Percentiles rank a stretch among this genome's conserved stretches.
Evolutionary conservation across 2,113 vertebrate genomes (phyloP).

Genomic region (Podarcis cretensis): DNA sequence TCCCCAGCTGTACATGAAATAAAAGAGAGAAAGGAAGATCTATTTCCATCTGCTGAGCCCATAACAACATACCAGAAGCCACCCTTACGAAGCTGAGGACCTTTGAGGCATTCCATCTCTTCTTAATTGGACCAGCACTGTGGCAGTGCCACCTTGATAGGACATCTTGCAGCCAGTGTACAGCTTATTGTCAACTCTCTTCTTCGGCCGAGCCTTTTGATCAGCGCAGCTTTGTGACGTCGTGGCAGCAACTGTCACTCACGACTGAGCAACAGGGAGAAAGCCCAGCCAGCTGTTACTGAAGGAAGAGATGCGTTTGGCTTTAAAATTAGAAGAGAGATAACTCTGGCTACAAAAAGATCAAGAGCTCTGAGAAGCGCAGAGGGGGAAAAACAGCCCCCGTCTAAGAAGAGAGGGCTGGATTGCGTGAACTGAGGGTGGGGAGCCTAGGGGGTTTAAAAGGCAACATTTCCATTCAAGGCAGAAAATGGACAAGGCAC

Average conservation of each 20-base stretch:
- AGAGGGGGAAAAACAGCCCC: conserved; percentile 24
- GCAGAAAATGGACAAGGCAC: background rate
- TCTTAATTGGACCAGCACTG: background rate
- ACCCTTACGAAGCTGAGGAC: background rate
- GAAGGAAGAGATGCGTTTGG: conserved; percentile 59
- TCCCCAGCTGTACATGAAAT: background rate
- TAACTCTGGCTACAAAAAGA: conserved; percentile 42
- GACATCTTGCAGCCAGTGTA: conserved; percentile 37
- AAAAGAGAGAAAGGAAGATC: background rate
- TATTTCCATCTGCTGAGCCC: background rate
- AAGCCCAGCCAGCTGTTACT: conserved; percentile 55
- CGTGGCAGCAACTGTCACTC: conserved; percentile 58
- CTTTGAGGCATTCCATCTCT: conserved; percentile 40
- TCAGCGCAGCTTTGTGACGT: conserved; percentile 33
- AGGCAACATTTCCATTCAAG: background rate
- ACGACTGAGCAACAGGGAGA: conserved; percentile 47
- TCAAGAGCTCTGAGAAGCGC: conserved; percentile 33
- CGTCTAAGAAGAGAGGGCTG: conserved; percentile 19
- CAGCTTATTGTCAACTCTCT: conserved; percentile 30
- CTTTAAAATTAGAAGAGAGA: conserved; percentile 53
- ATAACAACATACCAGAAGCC: conserved; percentile 35
- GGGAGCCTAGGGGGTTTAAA: accelerated
- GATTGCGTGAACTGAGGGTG: background rate
- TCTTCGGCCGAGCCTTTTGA: conserved; percentile 49
- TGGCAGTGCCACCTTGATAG: background rate